These are phyloP conservation scores for Trichogramma evanescens DNA, from an alignment of 2,888 invertebrate genomes.

Conservation along the genomic window DNA sequence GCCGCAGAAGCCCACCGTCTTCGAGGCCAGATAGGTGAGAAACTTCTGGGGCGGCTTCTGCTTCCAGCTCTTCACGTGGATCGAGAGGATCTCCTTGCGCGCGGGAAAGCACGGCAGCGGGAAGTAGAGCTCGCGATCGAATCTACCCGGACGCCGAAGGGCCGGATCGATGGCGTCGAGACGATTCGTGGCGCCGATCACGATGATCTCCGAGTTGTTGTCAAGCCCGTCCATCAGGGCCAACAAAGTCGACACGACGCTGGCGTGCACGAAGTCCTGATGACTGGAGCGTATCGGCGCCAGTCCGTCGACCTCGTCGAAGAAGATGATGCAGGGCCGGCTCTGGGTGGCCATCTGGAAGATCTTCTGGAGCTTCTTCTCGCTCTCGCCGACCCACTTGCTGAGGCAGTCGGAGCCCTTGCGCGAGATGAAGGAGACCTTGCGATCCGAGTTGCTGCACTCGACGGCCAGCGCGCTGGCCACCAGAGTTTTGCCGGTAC, in stretches of 20 bases:
- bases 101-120: slow-evolving; percentile 69
- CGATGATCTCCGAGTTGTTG: slow-evolving; percentile 73
- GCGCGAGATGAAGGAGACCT: slow-evolving; percentile 83
- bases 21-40: slow-evolving; percentile 54
- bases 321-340: slow-evolving; percentile 84
- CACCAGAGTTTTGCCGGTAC: slow-evolving; percentile 84
- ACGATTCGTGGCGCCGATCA: slow-evolving; percentile 86
- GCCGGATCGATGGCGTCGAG: slow-evolving; percentile 88
- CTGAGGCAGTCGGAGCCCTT: slow-evolving; percentile 88
- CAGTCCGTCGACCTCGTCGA: slow-evolving; percentile 86
- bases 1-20: slow-evolving; percentile 56
- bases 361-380: slow-evolving; percentile 74
- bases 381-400: slow-evolving; percentile 92
- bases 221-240: slow-evolving; percentile 89
- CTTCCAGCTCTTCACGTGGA: slow-evolving; percentile 49
- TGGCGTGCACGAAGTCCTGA: slow-evolving; percentile 88
- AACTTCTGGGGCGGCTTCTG: slow-evolving; percentile 50
- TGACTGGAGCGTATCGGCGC: slow-evolving; percentile 80
- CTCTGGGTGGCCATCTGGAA: slow-evolving; percentile 82
- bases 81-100: slow-evolving; percentile 67
- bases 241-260: slow-evolving; percentile 79
- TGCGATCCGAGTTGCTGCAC: slow-evolving; percentile 66
- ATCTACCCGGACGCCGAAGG: slow-evolving; percentile 77
- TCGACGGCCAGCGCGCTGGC: slow-evolving; percentile 84
- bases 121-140: slow-evolving; percentile 82